Evolutionary conservation across 1,140 invertebrate genomes (phyloP).

Genomic region (Lerema accius): DNA sequence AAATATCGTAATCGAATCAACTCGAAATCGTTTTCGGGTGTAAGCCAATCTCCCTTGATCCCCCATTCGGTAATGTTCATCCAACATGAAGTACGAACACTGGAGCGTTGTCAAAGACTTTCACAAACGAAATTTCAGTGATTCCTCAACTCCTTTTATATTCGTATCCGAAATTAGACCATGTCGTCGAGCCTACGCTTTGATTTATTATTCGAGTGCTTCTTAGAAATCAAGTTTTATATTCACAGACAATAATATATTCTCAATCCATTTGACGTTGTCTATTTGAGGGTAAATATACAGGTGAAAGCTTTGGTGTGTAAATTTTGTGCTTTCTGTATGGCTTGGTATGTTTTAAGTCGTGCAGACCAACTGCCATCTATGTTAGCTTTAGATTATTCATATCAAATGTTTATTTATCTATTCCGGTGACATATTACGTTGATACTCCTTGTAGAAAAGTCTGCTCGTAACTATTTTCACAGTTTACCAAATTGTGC

Average conservation of each 20-base stretch:
- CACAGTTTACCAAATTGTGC: too few species aligned
- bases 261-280: constrained; percentile 2
- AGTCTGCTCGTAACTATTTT: too few species aligned
- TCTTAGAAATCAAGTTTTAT: constrained; percentile 9
- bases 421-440: too few species aligned
- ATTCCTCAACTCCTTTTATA: not conserved
- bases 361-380: too few species aligned
- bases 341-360: not conserved
- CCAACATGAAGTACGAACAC: not conserved
- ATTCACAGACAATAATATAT: constrained; percentile 4
- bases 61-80: not conserved
- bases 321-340: not conserved
- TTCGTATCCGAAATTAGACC: constrained; percentile 11
- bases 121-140: not conserved
- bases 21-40: not conserved
- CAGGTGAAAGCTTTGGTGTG: constrained; percentile 10
- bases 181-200: constrained; percentile 4
- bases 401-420: too few species aligned
- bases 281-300: not conserved
- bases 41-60: not conserved
- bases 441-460: too few species aligned
- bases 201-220: constrained; percentile 18
- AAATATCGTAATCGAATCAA: not conserved
- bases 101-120: not conserved
- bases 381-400: too few species aligned